These are phyloP conservation scores for Falco biarmicus DNA, from an alignment of 2,797 vertebrate species.

Conservation along the genomic window DNA sequence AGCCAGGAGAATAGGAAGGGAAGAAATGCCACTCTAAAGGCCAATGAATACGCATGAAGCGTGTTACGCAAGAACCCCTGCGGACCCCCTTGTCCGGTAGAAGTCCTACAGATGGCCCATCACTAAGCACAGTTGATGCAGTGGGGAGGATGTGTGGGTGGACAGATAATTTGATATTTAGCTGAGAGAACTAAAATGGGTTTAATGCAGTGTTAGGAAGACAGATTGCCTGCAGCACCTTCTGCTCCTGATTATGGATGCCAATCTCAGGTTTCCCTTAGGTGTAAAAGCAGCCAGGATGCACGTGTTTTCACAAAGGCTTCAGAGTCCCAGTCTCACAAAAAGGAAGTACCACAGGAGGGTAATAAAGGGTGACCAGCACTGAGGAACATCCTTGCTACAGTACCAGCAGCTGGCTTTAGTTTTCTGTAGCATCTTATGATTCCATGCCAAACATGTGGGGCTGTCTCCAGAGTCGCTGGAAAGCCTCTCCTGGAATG, in stretches of 20 bases:
- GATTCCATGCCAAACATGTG: neutral
- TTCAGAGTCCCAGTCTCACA: neutral
- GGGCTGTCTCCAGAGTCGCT: neutral
- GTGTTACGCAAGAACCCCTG: constrained; percentile 51
- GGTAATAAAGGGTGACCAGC: neutral
- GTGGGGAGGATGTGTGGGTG: constrained; percentile 53
- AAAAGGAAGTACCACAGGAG: neutral
- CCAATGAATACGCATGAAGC: constrained; percentile 37
- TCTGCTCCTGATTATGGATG: constrained; percentile 65
- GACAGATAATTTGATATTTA: constrained; percentile 65
- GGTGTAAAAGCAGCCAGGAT: constrained; percentile 22
- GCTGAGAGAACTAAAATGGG: constrained; percentile 48
- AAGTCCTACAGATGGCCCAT: constrained; percentile 59
- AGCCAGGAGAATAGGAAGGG: constrained; percentile 30
- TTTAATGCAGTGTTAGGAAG: constrained; percentile 52
- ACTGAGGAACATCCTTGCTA: neutral
- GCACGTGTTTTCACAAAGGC: neutral
- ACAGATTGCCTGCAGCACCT: constrained; percentile 58
- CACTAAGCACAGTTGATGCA: neutral
- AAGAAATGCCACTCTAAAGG: constrained; percentile 62
- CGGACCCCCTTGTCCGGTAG: constrained; percentile 24
- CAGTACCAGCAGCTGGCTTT: neutral
- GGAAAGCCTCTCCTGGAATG: neutral
- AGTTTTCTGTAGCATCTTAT: neutral
- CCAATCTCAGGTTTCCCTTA: constrained; percentile 56